A percentile compares a stretch with the other conserved stretches of the same genome.
phyloP scores from a whole-genome alignment of 2,113 vertebrate species.

The Macquaria australasica region DNA sequence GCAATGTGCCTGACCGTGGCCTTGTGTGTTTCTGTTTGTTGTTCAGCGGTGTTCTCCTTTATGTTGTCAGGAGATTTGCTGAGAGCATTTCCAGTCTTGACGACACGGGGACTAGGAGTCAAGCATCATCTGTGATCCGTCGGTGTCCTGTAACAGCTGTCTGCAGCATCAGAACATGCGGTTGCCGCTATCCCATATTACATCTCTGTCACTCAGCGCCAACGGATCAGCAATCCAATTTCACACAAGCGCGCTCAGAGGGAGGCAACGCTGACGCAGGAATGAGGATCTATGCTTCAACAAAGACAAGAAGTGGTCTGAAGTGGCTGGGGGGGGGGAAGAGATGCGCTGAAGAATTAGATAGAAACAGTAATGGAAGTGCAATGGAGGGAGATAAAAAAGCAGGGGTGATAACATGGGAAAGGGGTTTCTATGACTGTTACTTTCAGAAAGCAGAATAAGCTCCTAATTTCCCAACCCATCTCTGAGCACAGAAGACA shows the following conservation, averaged over 20 bases:
- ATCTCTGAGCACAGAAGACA: slow-evolving; percentile 8
- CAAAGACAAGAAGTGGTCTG: slow-evolving; percentile 71
- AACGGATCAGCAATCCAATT: slow-evolving; percentile 86
- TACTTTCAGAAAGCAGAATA: slow-evolving; percentile 20
- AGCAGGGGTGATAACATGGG: background rate
- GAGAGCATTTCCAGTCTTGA: slow-evolving; percentile 47
- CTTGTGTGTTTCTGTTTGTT: slow-evolving; percentile 26
- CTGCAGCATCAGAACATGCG: slow-evolving; percentile 65
- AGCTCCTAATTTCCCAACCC: slow-evolving; percentile 24
- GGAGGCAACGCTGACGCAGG: slow-evolving; percentile 63
- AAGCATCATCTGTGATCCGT: slow-evolving; percentile 66
- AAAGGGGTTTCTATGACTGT: slow-evolving; percentile 25
- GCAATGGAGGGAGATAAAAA: slow-evolving; percentile 53
- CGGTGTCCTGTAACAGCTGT: slow-evolving; percentile 73
- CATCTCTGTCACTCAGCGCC: slow-evolving; percentile 83
- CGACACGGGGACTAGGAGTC: slow-evolving; percentile 55
- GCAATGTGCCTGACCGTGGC: background rate
- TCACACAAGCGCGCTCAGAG: slow-evolving; percentile 81
- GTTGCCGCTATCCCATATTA: slow-evolving; percentile 79
- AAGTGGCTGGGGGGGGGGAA: slow-evolving; percentile 49
- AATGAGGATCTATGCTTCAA: slow-evolving; percentile 69
- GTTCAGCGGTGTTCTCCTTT: slow-evolving; percentile 18
- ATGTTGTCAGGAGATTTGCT: slow-evolving; percentile 59
- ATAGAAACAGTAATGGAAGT: slow-evolving; percentile 57
- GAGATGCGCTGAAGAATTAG: slow-evolving; percentile 18